Base-by-base conservation (phyloP, 2,888 invertebrate genomes). In the Gymnocheta viridis region DNA sequence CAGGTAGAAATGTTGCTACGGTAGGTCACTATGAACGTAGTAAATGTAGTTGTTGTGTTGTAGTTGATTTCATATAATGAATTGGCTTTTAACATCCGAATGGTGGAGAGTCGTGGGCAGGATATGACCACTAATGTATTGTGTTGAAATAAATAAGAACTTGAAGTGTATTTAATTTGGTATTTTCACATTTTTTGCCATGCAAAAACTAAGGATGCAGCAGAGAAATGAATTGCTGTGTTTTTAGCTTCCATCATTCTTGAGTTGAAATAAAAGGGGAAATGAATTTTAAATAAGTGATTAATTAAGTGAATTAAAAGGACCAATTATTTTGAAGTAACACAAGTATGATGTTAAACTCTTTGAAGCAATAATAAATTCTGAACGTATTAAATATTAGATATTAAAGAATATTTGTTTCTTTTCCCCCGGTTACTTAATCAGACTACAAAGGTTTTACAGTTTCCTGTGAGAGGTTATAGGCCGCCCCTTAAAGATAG, bases 81-180 rank as follows among this genome's bases (percentile, higher is more conserved):
- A 84, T 84, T 84, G 84, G 77, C 73, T 81, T 78, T 81, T 81
- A 81, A 73, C 62, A 73, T 84, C 49, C 29, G 60, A 38, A 67
- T 62, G 67, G 66, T 19, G 51, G n/a, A 38, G 64, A 49, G 49
- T 74, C 41, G 51, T 62, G 67, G 64, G 69, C 67, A 81, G 84
- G 84, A 84, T 81, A 81, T 84, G 69, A 77, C 84, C 84, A 84
- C 84, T 84, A 84, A 84, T 84, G 77, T 35, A 54, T 81, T 81
- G 74, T 81, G 51, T 54, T 81, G 44, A 69, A 69, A 79, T 66
- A 79, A 72, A 79, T 66, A 72, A 79, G 62, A 78, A 70, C 44
- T 51, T 62, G 47, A 79, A 70, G 27, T 44, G 32, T 64, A 62
- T 78, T 78, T 32, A 60, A 78, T 78, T 78, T 62, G 32, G 32